Base-by-base conservation (phyloP, 2,888 invertebrate species). In the Malthinus seriepunctatus region DNA sequence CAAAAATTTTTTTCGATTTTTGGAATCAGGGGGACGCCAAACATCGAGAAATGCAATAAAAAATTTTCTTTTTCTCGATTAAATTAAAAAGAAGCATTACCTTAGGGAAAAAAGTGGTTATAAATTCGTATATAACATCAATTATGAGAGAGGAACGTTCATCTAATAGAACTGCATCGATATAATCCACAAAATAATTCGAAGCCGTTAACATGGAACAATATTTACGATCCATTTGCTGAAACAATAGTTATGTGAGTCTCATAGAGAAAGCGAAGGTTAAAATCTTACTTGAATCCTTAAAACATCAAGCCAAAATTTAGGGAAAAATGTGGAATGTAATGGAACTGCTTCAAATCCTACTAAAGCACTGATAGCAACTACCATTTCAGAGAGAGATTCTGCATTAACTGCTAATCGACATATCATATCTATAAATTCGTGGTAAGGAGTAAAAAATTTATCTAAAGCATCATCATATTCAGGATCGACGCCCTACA, bases 261-360 rank as follows among this genome's bases (percentile, higher is more conserved):
- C 9, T n/a, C 6, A 1, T 42, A 3, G 9, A 9, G 23, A 3
- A 42, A 15, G 14, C n/a, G 6, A 42, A 8, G 6, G 10, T 42
- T 42, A 35, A 47, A 50, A 23, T 14, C 35, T 33, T 53, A 68
- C 88, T 78, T 87, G 87, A 8, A 89, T 86, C 63, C 88, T 86
- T 70, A 90, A 88, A 50, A 95, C 91, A 75, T 95, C 95, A 61
- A 91, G 83, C 96, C 95, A 96, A 71, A 96, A 86, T 72, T 93
- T 90, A 10, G 96, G 93, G 79, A 96, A 96, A 75, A 90, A 88
- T 62, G 89, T 91, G 73, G 93, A 88, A 80, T 94, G 90, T 63
- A 96, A 81, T 1, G 94, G 93, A 39, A 92, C 91, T 47, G 89
- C 95, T 80, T 97, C 96, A 66, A 93, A 89, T 57, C 95, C 96